Evolutionary conservation across 1,140 invertebrate species (phyloP).

Genomic region (Platorchestia sp.): DNA sequence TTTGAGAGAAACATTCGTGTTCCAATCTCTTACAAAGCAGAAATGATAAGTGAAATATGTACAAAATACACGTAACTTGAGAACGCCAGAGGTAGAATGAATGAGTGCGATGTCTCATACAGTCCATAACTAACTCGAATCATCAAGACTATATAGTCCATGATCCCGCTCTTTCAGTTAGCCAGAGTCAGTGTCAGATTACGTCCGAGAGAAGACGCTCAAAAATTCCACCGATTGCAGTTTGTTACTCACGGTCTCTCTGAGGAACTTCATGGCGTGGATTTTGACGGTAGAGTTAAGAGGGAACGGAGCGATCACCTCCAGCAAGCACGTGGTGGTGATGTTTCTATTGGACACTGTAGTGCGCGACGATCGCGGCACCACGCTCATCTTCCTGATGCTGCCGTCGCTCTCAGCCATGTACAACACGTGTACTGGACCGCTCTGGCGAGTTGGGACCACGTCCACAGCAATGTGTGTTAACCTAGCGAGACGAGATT

Average conservation of each 20-base stretch:
- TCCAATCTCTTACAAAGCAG: no score
- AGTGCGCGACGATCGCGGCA: slow-evolving; percentile 74
- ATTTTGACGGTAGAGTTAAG: slow-evolving; percentile 73
- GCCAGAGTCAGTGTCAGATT: background rate
- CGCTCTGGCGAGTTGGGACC: slow-evolving; percentile 75
- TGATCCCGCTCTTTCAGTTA: background rate
- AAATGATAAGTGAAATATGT: no score
- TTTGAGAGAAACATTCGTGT: no score
- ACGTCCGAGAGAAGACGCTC: background rate
- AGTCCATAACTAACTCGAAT: background rate
- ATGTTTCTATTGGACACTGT: slow-evolving; percentile 76
- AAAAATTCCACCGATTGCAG: background rate
- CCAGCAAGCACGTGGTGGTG: slow-evolving; percentile 81
- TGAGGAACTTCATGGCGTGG: slow-evolving; percentile 82
- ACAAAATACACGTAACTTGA: background rate
- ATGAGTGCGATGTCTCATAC: background rate
- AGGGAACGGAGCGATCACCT: slow-evolving; percentile 83
- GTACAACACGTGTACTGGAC: slow-evolving; percentile 71
- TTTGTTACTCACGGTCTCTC: slow-evolving; percentile 77
- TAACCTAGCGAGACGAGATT: slow-evolving; percentile 72
- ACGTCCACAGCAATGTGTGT: slow-evolving; percentile 85
- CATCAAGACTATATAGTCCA: background rate
- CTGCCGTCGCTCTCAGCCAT: slow-evolving; percentile 69
- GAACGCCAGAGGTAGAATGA: background rate
- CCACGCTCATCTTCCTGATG: slow-evolving; percentile 85